These are phyloP conservation scores for Patella depressa DNA, from an alignment of 2,888 invertebrate genomes.

Conservation along the genomic window DNA sequence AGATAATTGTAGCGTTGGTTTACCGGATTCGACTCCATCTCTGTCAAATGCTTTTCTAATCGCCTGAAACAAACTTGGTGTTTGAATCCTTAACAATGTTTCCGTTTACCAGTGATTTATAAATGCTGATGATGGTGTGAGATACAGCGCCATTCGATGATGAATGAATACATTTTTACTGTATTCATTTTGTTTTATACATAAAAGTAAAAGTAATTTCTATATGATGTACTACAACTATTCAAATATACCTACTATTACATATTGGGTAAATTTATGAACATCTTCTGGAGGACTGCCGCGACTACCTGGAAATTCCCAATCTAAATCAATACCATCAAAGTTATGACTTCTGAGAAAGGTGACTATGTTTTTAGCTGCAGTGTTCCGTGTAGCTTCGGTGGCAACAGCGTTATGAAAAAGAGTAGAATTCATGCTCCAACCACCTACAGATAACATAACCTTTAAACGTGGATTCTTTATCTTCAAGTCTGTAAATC, in stretches of 20 bases:
- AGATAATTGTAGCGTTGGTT: constrained; percentile 28
- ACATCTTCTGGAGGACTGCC: constrained; percentile 56
- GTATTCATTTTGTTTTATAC: too few species aligned
- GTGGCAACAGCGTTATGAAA: constrained; percentile 51
- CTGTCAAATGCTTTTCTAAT: constrained; percentile 18
- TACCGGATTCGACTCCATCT: constrained; percentile 24
- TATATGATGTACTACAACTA: too few species aligned
- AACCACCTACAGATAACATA: constrained; percentile 54
- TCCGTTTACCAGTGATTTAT: too few species aligned
- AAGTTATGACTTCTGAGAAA: constrained; percentile 75
- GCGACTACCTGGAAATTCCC: constrained; percentile 84
- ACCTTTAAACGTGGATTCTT: constrained; percentile 46
- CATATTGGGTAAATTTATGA: constrained; percentile 43
- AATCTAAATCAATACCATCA: constrained; percentile 89
- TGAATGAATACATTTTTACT: too few species aligned
- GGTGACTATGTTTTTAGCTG: constrained; percentile 37
- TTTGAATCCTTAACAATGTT: too few species aligned
- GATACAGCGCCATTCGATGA: too few species aligned
- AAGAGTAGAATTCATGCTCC: constrained; percentile 60
- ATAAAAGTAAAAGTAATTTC: too few species aligned
- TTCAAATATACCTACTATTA: constrained; percentile 30
- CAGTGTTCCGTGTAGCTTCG: constrained; percentile 15
- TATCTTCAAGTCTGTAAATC: constrained; percentile 40
- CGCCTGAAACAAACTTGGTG: too few species aligned
- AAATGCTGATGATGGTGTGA: too few species aligned